Evolutionary conservation across 2,113 vertebrate genomes (phyloP).

Genomic region (Serinus canaria): DNA sequence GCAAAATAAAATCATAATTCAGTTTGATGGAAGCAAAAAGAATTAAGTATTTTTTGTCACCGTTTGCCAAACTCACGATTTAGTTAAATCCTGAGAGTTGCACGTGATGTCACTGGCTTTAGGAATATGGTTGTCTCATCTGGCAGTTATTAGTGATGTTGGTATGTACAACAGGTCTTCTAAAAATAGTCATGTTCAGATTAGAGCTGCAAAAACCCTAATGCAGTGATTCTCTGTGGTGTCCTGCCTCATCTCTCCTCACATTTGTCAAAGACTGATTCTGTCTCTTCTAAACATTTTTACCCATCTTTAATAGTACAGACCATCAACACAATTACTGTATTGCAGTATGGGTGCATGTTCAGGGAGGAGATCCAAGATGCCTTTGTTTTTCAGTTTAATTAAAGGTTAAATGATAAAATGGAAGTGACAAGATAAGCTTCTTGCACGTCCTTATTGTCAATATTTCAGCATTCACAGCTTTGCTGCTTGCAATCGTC

Average conservation of each 20-base stretch:
- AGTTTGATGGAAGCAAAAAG: neutral
- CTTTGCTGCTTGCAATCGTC: neutral
- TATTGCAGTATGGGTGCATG: neutral
- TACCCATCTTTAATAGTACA: neutral
- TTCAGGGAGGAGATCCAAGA: neutral
- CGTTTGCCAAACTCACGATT: neutral
- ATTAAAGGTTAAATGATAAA: neutral
- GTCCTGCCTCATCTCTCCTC: neutral
- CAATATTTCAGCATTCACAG: neutral
- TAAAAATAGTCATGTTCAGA: conserved; percentile 27
- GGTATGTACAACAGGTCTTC: neutral
- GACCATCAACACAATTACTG: neutral
- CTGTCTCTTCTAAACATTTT: neutral
- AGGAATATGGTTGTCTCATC: neutral
- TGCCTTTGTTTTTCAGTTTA: neutral
- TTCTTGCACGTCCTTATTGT: neutral
- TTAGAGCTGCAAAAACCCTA: neutral
- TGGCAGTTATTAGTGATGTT: neutral
- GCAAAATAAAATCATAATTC: neutral
- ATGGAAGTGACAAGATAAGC: neutral
- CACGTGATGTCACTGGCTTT: neutral
- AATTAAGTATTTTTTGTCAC: neutral
- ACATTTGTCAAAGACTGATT: neutral
- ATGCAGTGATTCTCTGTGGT: neutral
- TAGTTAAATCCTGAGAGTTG: neutral